These are phyloP conservation scores for Ptychodera flava DNA, from an alignment of 35 echinoderm and acorn worm genomes.

Conservation along the genomic window DNA sequence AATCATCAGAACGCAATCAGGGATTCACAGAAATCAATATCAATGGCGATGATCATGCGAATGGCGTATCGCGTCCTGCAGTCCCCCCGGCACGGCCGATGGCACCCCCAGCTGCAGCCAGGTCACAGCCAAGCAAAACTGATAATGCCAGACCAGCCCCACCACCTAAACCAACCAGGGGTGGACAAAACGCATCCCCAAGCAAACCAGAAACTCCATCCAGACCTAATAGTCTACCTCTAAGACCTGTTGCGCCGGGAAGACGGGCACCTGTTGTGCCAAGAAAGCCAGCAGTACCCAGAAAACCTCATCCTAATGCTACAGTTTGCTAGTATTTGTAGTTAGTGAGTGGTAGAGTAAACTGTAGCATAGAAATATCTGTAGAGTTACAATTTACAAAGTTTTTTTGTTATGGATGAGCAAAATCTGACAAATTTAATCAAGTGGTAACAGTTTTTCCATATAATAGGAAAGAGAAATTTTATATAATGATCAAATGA, in stretches of 20 bases:
- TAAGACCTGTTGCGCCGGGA: no score
- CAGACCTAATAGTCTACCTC: neutral
- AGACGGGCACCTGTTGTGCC: no score
- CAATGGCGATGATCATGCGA: neutral
- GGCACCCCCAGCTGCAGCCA: neutral
- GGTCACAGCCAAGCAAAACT: no score
- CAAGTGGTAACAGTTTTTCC: no score
- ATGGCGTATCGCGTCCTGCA: no score
- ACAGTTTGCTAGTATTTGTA: conserved; percentile 1
- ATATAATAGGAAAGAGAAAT: no score
- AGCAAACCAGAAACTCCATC: neutral
- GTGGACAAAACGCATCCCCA: neutral
- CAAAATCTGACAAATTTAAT: no score
- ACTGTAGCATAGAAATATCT: no score
- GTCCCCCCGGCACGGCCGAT: neutral
- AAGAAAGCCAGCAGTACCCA: neutral
- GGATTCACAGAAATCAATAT: neutral
- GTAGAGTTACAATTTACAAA: no score
- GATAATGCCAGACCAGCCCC: neutral
- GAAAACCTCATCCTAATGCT: neutral
- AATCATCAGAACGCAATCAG: neutral
- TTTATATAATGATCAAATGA: no score
- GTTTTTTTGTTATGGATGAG: no score
- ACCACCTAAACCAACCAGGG: neutral
- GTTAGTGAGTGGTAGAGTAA: no score